Base-by-base conservation (phyloP, 1,140 invertebrate species). In the Macrobrachium rosenbergii region DNA sequence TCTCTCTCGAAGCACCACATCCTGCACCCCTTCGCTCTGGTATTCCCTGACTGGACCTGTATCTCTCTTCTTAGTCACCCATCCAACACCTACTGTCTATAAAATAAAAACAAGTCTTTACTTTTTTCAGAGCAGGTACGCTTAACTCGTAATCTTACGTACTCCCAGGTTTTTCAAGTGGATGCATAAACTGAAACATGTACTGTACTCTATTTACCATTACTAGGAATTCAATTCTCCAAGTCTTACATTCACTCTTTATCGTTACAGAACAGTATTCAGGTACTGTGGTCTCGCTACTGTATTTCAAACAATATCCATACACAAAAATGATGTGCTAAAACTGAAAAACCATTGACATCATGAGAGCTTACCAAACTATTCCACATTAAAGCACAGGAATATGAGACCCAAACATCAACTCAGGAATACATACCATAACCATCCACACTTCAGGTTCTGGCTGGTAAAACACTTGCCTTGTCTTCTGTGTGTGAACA, bases 401-500 rank as follows among this genome's bases (percentile, higher is more conserved):
- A 76, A 37, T 11, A 76, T 8, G 11, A 37, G 75, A 85, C 67
- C 17, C 58, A 69, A 89, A 79, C 28, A 37, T 59, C 28, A 37
- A 37, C 17, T 28, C 63, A n/a, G 83, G 58, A 89, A 88, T 85
- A 91, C 91, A 93, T 94, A 98, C 97, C 96, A 99, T 94, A 80
- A 98, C 95, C 93, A 98, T 95, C 97, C 97, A 98, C 91, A 95
- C 98, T 90, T 95, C 93, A 90, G 94, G 93, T 92, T 98, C 97
- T 10, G 97, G 95, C 92, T 98, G 94, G 91, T 95, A 95, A 92
- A 97, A 98, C 52, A 98, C 93, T 91, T 98, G 96, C 88, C 96
- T 94, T 76, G 95, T 96, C 92, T 98, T 98, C 90, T 97, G 95
- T 21, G 97, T 98, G 91, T 98, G 96, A 78, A 98, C 92, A 84